A percentile compares a stretch with the other conserved stretches of the same genome.
phyloP scores from a whole-genome alignment of 2,113 vertebrate genomes.

The Hypomesus transpacificus region DNA sequence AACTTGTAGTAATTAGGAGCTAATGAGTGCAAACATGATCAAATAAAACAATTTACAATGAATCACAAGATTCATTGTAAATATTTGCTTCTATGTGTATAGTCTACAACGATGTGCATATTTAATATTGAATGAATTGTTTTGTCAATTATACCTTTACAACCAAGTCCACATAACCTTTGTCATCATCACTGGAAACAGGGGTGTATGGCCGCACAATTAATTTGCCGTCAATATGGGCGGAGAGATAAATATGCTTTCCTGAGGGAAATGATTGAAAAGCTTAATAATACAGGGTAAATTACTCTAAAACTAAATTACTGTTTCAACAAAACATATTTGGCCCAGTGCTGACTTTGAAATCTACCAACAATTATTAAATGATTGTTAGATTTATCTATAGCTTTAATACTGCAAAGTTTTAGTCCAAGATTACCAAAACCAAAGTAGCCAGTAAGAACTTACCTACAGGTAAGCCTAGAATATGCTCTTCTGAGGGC shows the following conservation, averaged over 20 bases:
- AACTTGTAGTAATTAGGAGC: too few species aligned
- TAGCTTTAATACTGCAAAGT: too few species aligned
- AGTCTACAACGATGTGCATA: neutral
- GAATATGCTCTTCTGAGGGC: slow-evolving; percentile 62
- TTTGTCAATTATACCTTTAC: slow-evolving; percentile 62
- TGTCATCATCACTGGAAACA: slow-evolving; percentile 70
- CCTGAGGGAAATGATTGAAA: slow-evolving; percentile 46
- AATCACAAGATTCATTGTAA: neutral
- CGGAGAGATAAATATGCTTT: slow-evolving; percentile 73
- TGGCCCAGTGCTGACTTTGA: neutral
- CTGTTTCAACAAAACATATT: too few species aligned
- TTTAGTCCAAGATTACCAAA: neutral
- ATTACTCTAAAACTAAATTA: too few species aligned
- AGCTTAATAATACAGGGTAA: neutral
- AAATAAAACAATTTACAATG: too few species aligned
- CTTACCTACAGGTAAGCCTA: slow-evolving; percentile 74
- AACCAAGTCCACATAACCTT: slow-evolving; percentile 72
- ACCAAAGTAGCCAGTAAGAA: neutral
- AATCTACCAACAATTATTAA: neutral
- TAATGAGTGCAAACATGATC: too few species aligned
- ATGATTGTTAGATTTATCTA: neutral
- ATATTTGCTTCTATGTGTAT: neutral
- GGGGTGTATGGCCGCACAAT: slow-evolving; percentile 75
- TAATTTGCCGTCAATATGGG: slow-evolving; percentile 67
- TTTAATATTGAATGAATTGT: neutral